phyloP scores from a whole-genome alignment of 2,888 invertebrate species.

The Habrosyne pyritoides region DNA sequence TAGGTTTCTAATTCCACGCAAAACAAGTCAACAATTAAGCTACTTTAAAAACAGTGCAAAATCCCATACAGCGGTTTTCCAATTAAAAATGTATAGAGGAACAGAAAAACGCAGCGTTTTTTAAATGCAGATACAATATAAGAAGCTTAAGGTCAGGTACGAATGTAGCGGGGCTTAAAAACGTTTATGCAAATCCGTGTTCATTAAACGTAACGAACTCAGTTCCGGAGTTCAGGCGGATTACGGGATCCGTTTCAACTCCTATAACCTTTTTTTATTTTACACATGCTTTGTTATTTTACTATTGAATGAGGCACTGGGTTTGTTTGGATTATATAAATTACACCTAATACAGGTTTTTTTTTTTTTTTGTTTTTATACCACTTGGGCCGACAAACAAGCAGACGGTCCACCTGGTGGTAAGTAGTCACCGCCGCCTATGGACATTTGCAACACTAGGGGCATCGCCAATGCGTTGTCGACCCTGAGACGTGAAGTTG shows the following conservation, averaged over 20 bases:
- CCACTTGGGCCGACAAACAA: too few species aligned
- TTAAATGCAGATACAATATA: slow-evolving; percentile 21
- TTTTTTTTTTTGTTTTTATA: too few species aligned
- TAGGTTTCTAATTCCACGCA: neutral
- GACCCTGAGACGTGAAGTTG: too few species aligned
- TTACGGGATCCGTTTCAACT: slow-evolving; percentile 37
- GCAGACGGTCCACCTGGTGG: too few species aligned
- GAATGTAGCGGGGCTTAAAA: slow-evolving; percentile 42
- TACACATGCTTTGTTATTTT: neutral
- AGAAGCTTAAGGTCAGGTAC: slow-evolving; percentile 40
- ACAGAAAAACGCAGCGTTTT: slow-evolving; percentile 1
- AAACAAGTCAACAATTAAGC: neutral
- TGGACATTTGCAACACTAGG: too few species aligned
- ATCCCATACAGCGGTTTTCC: neutral
- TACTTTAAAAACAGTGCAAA: neutral
- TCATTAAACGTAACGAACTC: slow-evolving; percentile 66
- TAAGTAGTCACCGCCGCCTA: too few species aligned
- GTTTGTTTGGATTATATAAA: neutral
- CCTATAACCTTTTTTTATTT: slow-evolving; percentile 13
- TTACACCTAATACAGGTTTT: too few species aligned
- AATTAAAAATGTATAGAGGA: neutral
- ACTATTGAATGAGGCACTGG: neutral
- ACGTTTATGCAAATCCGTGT: slow-evolving; percentile 61
- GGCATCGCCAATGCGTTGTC: too few species aligned
- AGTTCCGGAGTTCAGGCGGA: slow-evolving; percentile 36